Evolutionary conservation across 1,140 invertebrate genomes (phyloP), one percentile per base, ranked within the genome.

Genomic region (Cydia amplana): DNA sequence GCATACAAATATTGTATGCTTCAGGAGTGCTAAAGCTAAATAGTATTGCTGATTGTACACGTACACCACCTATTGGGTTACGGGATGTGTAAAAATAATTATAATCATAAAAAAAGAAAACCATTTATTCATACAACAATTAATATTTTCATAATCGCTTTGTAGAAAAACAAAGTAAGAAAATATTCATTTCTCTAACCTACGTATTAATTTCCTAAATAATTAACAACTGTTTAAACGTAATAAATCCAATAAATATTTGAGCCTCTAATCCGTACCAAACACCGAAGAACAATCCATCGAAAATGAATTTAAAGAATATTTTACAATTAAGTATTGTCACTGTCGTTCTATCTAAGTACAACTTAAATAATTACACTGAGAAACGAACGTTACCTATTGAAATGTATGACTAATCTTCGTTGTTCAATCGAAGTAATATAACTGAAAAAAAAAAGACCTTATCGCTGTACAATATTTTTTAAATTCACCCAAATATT

Each of bases 261-360:
- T 80, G 80, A 86, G 82, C 83, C 79, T 82, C 80, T 78, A 75
- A 75, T 64, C 72, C 51, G 74, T 73, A 82, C 83, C 81, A 85
- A 80, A 76, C 79, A 81, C 83, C 81, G 77, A 77, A 79, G 77
- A 73, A 80, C 79, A 80, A 80, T 77, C 67, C 75, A 73, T 78
- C 0, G 23, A 60, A 60, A 9, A 6, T 5, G 49, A n/a, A 51
- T 51, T 18, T 51, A 51, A 51, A 51, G 4, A 70, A 64, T 74
- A 75, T 83, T 79, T 74, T 77, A 23, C 55, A n/a, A n/a, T n/a
- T n/a, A n/a, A n/a, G n/a, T n/a, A n/a, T n/a, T n/a, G n/a, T n/a
- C n/a, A 9, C 18, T 9, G 4, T 51, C 14, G 1, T 14, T 51
- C 5, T 16, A 51, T 12, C 4, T n/a, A 16, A 1, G n/a, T n/a